A percentile compares a stretch with the other conserved stretches of the same genome.
phyloP scores from a whole-genome alignment of 2,888 invertebrate species.

The Metalampra italica region DNA sequence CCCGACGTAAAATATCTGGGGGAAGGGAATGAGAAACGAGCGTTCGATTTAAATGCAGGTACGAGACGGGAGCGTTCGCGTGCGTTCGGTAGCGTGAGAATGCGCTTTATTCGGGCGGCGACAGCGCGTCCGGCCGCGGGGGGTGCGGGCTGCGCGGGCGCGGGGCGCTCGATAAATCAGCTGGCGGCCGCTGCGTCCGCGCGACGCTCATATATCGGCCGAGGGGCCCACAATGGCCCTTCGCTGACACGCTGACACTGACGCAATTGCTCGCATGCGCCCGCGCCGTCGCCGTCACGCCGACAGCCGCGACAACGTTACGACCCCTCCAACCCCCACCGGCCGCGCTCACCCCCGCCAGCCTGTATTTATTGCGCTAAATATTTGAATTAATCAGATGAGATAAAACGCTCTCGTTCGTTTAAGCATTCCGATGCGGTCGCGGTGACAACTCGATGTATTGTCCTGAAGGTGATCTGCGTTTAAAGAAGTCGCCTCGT shows the following conservation, averaged over 20 bases:
- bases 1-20: slow-evolving; percentile 77
- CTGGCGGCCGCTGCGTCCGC: slow-evolving; percentile 49
- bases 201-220: slow-evolving; percentile 60
- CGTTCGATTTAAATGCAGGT: slow-evolving; percentile 72
- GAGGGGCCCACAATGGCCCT: slow-evolving; percentile 59
- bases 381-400: slow-evolving; percentile 78
- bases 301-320: slow-evolving; percentile 33
- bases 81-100: slow-evolving; percentile 78
- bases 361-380: slow-evolving; percentile 73
- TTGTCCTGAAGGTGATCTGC: slow-evolving; percentile 66
- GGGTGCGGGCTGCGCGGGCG: slow-evolving; percentile 22
- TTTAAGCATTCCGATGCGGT: slow-evolving; percentile 73
- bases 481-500: slow-evolving; percentile 43
- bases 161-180: slow-evolving; percentile 73
- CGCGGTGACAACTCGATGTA: slow-evolving; percentile 75
- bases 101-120: slow-evolving; percentile 71
- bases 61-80: slow-evolving; percentile 70
- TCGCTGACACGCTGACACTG: slow-evolving; percentile 67
- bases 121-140: slow-evolving; percentile 47
- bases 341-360: slow-evolving; percentile 25
- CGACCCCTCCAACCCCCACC: slow-evolving; percentile 35
- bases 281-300: slow-evolving; percentile 46
- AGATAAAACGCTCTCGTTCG: slow-evolving; percentile 73
- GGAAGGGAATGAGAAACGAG: slow-evolving; percentile 76
- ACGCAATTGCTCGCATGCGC: slow-evolving; percentile 69